Base-by-base conservation (phyloP, 2,797 vertebrate genomes). In the Hydrophis major region DNA sequence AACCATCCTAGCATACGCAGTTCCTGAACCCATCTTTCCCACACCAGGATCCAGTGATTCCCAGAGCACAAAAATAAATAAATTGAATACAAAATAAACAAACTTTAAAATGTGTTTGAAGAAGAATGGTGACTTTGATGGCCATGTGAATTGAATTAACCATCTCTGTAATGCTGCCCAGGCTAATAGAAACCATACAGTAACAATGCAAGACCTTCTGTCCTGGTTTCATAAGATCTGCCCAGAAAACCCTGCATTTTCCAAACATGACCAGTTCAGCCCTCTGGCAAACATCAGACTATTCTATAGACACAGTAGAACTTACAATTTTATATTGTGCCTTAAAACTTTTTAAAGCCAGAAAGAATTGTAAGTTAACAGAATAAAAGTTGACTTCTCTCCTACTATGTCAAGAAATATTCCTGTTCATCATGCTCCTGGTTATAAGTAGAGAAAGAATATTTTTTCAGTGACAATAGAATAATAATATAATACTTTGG, bases 41-140 rank as follows among this genome's bases (percentile, higher is more conserved):
- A 95, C 95, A 96, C 95, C 91, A 92, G 93, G 94, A 69, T 88
- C 96, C 91, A 93, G 89, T 95, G 94, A 94, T 32, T 96, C 69
- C 78, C 50, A 90, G 90, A 37, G 37, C 13, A 0, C 11, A 13
- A 57, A n/a, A 12, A 28, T 47, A 56, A 10, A 4, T 3, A 4
- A 1, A 25, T 6, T 2, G 0, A 57, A 88, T 11, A 42, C 25
- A 87, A n/a, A 55, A 18, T 28, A 55, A 87, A 56, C 50, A 56
- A 56, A 32, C 18, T 8, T 74, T 32, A 47, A 0, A 0, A 86
- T 18, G 92, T 93, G 32, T 96, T 96, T 93, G 88, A 94, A n/a
- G 22, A 93, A 0, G 0, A 94, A 66, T 0, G 0, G 57, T 88
- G 90, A 94, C 91, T 96, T 55, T 93, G 95, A 94, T 96, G 83